Base-by-base conservation (phyloP, 30 jellyfish, hydroid and myxozoan genomes). In the Hydra vulgaris region DNA sequence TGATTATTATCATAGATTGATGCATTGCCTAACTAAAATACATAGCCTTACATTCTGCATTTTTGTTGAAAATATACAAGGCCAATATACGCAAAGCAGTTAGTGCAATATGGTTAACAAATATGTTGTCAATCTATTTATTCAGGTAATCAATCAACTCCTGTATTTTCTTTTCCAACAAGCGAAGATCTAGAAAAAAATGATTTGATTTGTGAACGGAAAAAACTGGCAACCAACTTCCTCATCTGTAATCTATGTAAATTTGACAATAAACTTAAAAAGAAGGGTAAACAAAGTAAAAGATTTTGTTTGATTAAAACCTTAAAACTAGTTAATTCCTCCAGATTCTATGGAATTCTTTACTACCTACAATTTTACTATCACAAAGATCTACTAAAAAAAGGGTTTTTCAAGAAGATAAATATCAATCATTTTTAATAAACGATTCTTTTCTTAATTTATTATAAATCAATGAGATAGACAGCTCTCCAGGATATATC, bases 91-190 rank as follows among this genome's bases (percentile, higher is more conserved):
- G n/a, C n/a, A n/a, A n/a, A n/a, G n/a, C n/a, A n/a, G n/a, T n/a
- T n/a, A n/a, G n/a, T n/a, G n/a, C n/a, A n/a, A n/a, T n/a, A 56
- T 56, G 71, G 71, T 56, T 56, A 56, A 56, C 71, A 56, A 56
- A n/a, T 56, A n/a, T 56, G 71, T 15, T 56, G 71, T n/a, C 71
- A 56, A 56, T 56, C 71, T 56, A 56, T 15, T 15, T 56, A 56
- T n/a, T 56, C 71, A 56, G 71, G 71, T 17, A 56, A 56, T 17
- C 17, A 56, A 56, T 15, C 71, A 56, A 56, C 71, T 56, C 71
- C 71, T 56, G 71, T 56, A 15, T 56, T 56, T n/a, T 56, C 71
- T 15, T 56, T 56, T 56, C 71, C 71, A 17, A 56, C 18, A 17
- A 56, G n/a, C n/a, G 71, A 56, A 56, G 71, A 56, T 56, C 17